Evolutionary conservation across 2,113 vertebrate genomes (phyloP), one percentile per base, ranked within the genome.

Genomic region (Cyphomyrus plagiostoma): DNA sequence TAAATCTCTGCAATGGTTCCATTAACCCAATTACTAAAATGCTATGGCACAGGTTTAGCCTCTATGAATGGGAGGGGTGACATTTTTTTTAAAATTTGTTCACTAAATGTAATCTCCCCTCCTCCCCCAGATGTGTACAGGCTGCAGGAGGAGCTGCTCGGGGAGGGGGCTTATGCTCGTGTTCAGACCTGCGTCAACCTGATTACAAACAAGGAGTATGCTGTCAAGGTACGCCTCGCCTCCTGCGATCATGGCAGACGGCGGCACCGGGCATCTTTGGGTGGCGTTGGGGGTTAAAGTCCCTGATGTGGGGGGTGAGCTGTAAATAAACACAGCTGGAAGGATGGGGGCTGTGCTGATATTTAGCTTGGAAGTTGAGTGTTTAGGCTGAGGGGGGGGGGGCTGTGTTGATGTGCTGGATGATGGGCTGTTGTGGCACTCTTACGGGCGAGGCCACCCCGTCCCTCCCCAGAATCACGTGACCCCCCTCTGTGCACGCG

Each of bases 201-300:
- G 90, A 98, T 99, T 93, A 99, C 97, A 92, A 98, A 98, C 92
- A 99, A 99, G 93, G 98, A 99, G 92, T 99, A 99, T 0, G 98
- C 98, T 0, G 98, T 99, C 89, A 99, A 99, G 97, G 98, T 99
- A 95, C 93, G 91, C 5, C 10, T 2, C 5, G 77, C 53, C 23
- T 9, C 49, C 6, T 39, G 48, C 5, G 3, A 3, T 85, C n/a
- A 15, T 30, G 45, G n/a, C 1, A 4, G 45, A 26, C 0, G 2
- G 3, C 19, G 0, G n/a, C 8, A 2, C 42, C 3, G 3, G 50
- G 13, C 0, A 3, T 52, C 15, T 52, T 52, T 52, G 50, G 50
- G 13, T 52, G 50, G 50, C 3, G 3, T 1, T 17, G 13, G 13
- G 5, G 82, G 82, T 46, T 84, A 23, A 46, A 15, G 42, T 11